A percentile compares a stretch with the other conserved stretches of the same genome.
These are phyloP conservation scores for Ormyrus rosae DNA, from an alignment of 2,888 invertebrate genomes.

Conservation along the genomic window DNA sequence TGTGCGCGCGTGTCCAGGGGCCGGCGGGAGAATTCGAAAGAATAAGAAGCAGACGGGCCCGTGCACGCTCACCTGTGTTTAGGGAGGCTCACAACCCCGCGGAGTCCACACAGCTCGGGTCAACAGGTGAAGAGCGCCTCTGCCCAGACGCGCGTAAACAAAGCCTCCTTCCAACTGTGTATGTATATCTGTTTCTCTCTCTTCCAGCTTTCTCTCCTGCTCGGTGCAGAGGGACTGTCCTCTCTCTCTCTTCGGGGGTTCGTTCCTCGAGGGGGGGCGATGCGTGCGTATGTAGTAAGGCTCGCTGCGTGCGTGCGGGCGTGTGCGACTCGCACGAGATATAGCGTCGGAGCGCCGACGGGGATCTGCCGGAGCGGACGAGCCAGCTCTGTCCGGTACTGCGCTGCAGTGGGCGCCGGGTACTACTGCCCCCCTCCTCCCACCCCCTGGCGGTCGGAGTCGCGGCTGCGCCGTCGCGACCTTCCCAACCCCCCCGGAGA, in stretches of 20 bases:
- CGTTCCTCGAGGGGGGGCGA: too few species aligned
- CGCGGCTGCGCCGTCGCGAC: constrained; percentile 70
- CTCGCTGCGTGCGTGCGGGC: not conserved
- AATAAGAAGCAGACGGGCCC: too few species aligned
- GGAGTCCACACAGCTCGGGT: constrained; percentile 12
- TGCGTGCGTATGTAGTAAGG: not conserved
- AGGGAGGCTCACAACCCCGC: constrained; percentile 5
- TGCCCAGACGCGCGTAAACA: constrained; percentile 31
- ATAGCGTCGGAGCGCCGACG: not conserved
- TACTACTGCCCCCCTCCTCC: constrained; percentile 54
- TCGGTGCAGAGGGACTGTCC: too few species aligned
- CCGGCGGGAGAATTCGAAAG: constrained; percentile 32
- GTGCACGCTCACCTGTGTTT: constrained; percentile 28
- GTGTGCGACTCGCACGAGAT: not conserved
- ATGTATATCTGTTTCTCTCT: not conserved
- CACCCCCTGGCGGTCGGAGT: constrained; percentile 56
- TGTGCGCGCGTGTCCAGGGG: not conserved
- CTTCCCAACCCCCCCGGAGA: constrained; percentile 47
- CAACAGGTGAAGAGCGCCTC: constrained; percentile 38
- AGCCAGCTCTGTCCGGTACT: constrained; percentile 73
- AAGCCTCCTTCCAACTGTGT: not conserved
- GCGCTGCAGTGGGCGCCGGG: constrained; percentile 67
- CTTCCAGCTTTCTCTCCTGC: not conserved
- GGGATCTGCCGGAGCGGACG: constrained; percentile 35
- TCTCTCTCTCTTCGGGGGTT: not conserved